Base-by-base conservation (phyloP, 2,797 vertebrate species). In the Melanotaenia boesemani region DNA sequence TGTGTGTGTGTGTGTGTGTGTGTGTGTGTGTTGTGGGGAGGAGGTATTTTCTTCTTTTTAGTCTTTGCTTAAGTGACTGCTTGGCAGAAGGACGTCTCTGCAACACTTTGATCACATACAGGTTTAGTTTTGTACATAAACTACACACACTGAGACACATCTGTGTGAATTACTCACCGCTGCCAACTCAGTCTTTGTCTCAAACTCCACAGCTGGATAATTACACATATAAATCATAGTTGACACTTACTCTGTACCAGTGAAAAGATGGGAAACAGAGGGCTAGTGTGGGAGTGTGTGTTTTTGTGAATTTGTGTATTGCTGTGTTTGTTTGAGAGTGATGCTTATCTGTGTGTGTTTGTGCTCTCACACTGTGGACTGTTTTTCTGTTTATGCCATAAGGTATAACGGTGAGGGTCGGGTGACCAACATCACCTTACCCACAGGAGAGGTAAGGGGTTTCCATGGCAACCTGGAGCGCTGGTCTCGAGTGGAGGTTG, bases 391-490 rank as follows among this genome's bases (percentile, higher is more conserved):
- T 73, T 67, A 2, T 82, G 86, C 63, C 44, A 60, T 8, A 81
- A 98, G 97, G 88, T 98, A 99, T 84, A 97, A 97, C 90, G 89
- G 91, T 0, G 96, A 98, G 74, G 98, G 98, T 69, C 96, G 97
- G 52, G 92, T 98, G 88, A 97, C 96, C 92, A 99, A 98, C 44
- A 96, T 95, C 63, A 99, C 97, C 34, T 96, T 97, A 82, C 97
- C 97, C 0, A 99, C 98, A 0, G 97, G 97, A 30, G 97, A 98
- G 79, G 97, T 99, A 82, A 98, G 95, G 77, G 97, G 96, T 90
- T 98, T 97, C 93, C 96, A 97, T 41, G 96, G 97, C 6, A 96
- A 98, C 80, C 93, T 95, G 67, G 97, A 98, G 93, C 97, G 97
- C 81, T 95, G 97, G 87, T 95, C 95, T 0, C 93, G 93, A 77